These are phyloP conservation scores for Gila orcuttii DNA, from an alignment of 2,113 vertebrate genomes.

Conservation along the genomic window DNA sequence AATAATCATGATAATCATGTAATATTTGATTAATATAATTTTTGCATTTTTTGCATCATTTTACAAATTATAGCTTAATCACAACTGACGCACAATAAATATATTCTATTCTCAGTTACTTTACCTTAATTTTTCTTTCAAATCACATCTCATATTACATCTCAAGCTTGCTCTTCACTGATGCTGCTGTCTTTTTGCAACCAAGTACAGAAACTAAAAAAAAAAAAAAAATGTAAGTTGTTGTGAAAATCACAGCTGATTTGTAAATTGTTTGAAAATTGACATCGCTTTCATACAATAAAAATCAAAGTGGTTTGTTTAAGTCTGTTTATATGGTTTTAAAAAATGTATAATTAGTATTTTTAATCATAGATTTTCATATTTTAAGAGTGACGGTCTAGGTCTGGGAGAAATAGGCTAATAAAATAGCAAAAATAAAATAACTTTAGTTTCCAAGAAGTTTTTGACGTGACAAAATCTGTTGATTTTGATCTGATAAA, in stretches of 20 bases:
- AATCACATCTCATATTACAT: not conserved
- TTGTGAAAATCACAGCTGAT: not conserved
- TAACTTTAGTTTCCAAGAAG: not conserved
- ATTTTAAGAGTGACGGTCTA: not conserved
- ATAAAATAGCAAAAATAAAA: not conserved
- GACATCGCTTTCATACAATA: no score
- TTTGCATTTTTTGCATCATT: no score
- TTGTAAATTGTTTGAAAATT: not conserved
- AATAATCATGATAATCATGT: not conserved
- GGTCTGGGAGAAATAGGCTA: not conserved
- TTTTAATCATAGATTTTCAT: not conserved
- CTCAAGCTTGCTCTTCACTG: not conserved
- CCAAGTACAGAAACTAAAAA: not conserved
- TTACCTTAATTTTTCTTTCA: not conserved
- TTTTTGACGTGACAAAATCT: not conserved
- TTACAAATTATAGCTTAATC: not conserved
- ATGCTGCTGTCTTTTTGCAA: not conserved
- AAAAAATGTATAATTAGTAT: not conserved
- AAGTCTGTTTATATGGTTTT: not conserved
- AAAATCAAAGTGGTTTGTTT: no score
- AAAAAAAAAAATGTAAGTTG: not conserved
- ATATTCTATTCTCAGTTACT: not conserved
- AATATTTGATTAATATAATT: not conserved
- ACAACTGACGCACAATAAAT: not conserved
- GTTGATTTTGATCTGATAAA: not conserved